These are phyloP conservation scores for Mormyrus lacerda DNA, from an alignment of 2,113 vertebrate species.

Conservation along the genomic window DNA sequence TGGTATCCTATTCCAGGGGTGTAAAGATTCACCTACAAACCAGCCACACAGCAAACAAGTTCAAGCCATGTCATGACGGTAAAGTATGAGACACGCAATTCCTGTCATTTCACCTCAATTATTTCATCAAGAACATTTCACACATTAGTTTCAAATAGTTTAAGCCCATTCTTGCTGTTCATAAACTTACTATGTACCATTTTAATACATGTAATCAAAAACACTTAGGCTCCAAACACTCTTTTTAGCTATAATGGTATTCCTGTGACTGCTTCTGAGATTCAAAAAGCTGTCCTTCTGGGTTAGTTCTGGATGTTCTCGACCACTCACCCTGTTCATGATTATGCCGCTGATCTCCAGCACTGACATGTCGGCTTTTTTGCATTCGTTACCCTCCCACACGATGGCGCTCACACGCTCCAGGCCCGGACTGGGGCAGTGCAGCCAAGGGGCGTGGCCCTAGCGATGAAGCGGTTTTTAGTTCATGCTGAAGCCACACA, in stretches of 20 bases:
- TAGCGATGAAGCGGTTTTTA: slow-evolving; percentile 37
- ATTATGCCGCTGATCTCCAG: slow-evolving; percentile 99
- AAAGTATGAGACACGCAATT: neutral
- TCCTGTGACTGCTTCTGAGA: neutral
- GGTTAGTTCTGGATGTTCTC: neutral
- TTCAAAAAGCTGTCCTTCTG: neutral
- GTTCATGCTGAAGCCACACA: neutral
- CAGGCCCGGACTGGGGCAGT: slow-evolving; percentile 84
- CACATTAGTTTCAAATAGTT: neutral
- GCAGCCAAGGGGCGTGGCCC: slow-evolving; percentile 92
- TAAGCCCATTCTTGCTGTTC: neutral
- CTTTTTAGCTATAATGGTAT: neutral
- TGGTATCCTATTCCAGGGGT: slow-evolving; percentile 94
- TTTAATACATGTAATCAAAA: neutral
- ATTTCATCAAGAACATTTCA: neutral
- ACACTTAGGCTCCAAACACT: neutral
- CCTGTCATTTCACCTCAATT: neutral
- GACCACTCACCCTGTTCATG: slow-evolving; percentile 85
- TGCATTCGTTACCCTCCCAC: slow-evolving; percentile 97
- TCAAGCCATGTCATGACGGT: neutral
- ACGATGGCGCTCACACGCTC: slow-evolving; percentile 97
- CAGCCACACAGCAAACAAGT: neutral
- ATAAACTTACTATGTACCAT: neutral
- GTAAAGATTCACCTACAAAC: slow-evolving; percentile 81
- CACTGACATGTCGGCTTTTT: slow-evolving; percentile 98